These are phyloP conservation scores for Campaea margaritaria DNA, from an alignment of 2,888 invertebrate species.

Conservation along the genomic window DNA sequence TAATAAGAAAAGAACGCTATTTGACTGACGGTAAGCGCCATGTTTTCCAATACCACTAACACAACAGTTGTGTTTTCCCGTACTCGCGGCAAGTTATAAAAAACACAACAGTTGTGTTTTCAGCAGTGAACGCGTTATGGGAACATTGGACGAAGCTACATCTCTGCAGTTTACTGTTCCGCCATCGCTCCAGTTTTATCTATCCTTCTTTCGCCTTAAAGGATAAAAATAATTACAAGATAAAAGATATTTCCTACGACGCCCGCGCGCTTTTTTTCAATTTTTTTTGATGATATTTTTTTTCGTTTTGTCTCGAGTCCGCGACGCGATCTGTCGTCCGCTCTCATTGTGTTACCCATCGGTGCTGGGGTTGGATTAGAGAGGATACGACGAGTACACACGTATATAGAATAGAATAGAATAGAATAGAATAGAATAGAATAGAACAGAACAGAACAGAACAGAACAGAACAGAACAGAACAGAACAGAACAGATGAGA, in stretches of 20 bases:
- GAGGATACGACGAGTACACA: conserved; percentile 47
- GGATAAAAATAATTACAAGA: conserved; percentile 85
- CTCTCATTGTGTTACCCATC: conserved; percentile 72
- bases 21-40: no score
- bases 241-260: conserved; percentile 74
- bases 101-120: no score
- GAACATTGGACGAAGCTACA: conserved; percentile 8
- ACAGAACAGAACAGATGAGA: no score
- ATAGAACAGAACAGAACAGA: no score
- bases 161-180: conserved; percentile 27
- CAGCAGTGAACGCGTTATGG: no score
- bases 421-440: no score
- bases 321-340: conserved; percentile 74
- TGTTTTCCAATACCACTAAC: no score
- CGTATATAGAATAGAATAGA: no score
- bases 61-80: no score
- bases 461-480: no score
- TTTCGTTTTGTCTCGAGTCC: conserved; percentile 59
- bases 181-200: conserved; percentile 59
- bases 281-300: conserved; percentile 57
- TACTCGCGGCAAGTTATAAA: no score
- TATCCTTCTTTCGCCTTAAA: conserved; percentile 75
- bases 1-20: no score
- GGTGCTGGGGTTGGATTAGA: conserved; percentile 48
- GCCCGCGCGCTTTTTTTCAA: conserved; percentile 47